Percentiles rank a stretch among this genome's conserved stretches.
These are phyloP conservation scores for Candoia aspera DNA, from an alignment of 2,113 vertebrate genomes.

Conservation along the genomic window DNA sequence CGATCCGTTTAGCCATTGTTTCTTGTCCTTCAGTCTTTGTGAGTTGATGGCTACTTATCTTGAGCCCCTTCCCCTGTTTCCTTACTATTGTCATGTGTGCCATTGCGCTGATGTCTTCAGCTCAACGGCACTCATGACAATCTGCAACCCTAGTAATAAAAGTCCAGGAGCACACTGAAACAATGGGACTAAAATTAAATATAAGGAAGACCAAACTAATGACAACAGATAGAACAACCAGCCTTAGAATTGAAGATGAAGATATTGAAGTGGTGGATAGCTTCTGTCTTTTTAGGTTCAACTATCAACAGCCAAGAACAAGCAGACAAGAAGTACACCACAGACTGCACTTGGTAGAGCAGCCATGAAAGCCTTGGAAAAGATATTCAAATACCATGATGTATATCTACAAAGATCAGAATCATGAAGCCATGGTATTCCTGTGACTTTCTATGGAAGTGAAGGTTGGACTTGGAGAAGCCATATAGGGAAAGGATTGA, in stretches of 20 bases:
- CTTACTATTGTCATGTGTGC: too few relatives aligned
- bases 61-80: too few relatives aligned
- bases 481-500: too few relatives aligned
- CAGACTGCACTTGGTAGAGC: neutral
- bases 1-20: too few relatives aligned
- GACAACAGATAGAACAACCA: neutral
- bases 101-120: too few relatives aligned
- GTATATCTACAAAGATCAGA: neutral
- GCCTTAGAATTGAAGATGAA: neutral
- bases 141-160: neutral
- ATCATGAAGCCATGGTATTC: neutral
- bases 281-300: neutral
- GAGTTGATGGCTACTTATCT: too few relatives aligned
- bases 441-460: neutral
- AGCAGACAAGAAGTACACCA: neutral
- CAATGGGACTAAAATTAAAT: neutral
- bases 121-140: too few relatives aligned
- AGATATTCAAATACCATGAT: neutral
- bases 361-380: neutral
- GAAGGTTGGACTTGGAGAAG: too few relatives aligned
- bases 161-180: neutral
- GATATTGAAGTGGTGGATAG: neutral
- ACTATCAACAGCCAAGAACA: neutral
- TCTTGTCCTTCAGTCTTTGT: too few relatives aligned
- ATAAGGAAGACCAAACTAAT: neutral